Evolutionary conservation across 1,140 invertebrate genomes (phyloP), one percentile per base, ranked within the genome.

Genomic region (Drosophila fuyamai): DNA sequence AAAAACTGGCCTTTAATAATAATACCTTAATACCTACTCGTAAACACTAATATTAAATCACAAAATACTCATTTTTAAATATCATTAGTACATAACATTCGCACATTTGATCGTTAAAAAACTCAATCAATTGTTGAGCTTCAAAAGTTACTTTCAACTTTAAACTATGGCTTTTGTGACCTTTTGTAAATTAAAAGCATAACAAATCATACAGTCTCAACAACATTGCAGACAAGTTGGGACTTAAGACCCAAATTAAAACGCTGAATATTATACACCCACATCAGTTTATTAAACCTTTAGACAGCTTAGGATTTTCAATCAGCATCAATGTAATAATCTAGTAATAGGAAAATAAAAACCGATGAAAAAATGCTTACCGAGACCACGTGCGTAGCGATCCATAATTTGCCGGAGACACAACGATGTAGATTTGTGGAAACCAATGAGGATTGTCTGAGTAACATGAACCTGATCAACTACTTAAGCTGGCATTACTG

Each of bases 401-500:
- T 75, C 2, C 44, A 75, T 16, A 0, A 13, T 1, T 0, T 65
- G n/a, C 10, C n/a, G 14, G 44, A 23, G 5, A 9, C 32, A 0
- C 35, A 50, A 1, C 51, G 50, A 16, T 75, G 72, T 5, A 0
- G 40, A 0, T 75, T 51, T 53, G 70, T 75, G 9, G 0, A 1
- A 0, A 56, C 10, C 4, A 44, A 40, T 0, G 0, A 9, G 1
- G 70, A 75, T 9, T 76, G 72, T 10, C 1, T 29, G 18, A 0
- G 0, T 0, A 57, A 76, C 8, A 32, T 66, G 23, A 29, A 66
- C 3, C 10, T 76, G 9, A 2, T 76, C 12, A 76, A 76, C 51
- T 76, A 76, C 12, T 1, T 76, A 8, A 4, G 10, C 0, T 66
- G 60, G 53, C 54, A 76, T 41, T 76, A 54, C 27, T 76, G 73